Base-by-base conservation (phyloP, 2,797 vertebrate species). In the Bradypus variegatus region DNA sequence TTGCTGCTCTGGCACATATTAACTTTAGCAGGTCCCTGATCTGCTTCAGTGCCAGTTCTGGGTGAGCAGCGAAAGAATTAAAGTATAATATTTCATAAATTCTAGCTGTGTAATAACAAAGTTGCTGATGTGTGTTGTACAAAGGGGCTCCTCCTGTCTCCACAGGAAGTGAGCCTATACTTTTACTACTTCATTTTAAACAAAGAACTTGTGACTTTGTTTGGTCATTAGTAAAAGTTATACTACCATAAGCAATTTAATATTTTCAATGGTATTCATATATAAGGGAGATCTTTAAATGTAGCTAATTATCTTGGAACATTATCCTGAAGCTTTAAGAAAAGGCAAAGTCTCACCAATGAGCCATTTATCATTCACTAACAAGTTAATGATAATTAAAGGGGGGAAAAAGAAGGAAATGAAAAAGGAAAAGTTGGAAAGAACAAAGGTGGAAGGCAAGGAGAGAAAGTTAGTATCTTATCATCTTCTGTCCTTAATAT, bases 301-400 rank as follows among this genome's bases (percentile, higher is more conserved):
- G 38, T 67, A 64, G 64, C n/a, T 53, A 45, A 92, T 69, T 95
- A 62, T 70, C 77, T 70, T 83, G 79, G 10, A 92, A 87, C 64
- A 0, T 92, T 89, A 94, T 38, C 67, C 73, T 90, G 84, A 13
- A 31, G 73, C 87, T 33, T 8, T 58, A 81, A 31, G 25, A 94
- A 95, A 95, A 91, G 41, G 58, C 69, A 87, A 89, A 70, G 92
- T 85, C 85, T 89, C 65, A 93, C 67, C 92, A 84, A 87, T 33
- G 81, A 60, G 67, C 14, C 86, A 86, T 86, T 62, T 1, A 33
- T 83, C 86, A 93, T 78, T 91, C 67, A 90, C n/a, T 78, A 90
- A 69, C 65, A 92, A 81, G 29, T 90, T 88, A 91, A 60, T 69
- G 64, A 64, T 53, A 91, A 27, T 76, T 82, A 67, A 70, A 93